Percentiles rank a stretch among this genome's conserved stretches.
Evolutionary conservation across 2,113 vertebrate species (phyloP).

Genomic region (Ochotona curzoniae): DNA sequence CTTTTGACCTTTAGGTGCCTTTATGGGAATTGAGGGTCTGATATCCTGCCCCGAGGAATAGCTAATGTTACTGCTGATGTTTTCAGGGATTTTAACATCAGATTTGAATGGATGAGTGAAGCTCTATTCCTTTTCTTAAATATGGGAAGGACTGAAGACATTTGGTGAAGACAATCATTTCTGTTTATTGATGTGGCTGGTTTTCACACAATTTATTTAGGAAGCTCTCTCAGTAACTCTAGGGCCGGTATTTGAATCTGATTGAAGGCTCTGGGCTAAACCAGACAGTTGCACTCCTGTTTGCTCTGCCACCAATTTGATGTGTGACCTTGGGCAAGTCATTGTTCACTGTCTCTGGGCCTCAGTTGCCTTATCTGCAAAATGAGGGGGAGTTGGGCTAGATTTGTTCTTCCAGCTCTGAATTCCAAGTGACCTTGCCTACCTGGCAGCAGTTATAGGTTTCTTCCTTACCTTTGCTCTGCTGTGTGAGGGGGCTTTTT

Average conservation of each 20-base stretch:
- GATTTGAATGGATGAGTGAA: conserved; percentile 58
- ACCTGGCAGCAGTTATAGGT: conserved; percentile 52
- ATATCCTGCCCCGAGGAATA: conserved; percentile 59
- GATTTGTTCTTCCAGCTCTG: conserved; percentile 63
- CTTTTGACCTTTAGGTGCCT: conserved; percentile 76
- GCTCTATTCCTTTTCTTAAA: not conserved
- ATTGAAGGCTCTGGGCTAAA: not conserved
- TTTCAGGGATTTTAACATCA: conserved; percentile 77
- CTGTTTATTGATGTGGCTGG: conserved; percentile 17
- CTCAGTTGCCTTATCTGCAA: conserved; percentile 75
- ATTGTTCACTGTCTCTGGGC: conserved; percentile 48
- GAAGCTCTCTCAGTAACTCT: conserved; percentile 9
- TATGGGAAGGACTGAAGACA: conserved; percentile 52
- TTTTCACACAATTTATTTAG: conserved; percentile 52
- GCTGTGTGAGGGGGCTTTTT: conserved; percentile 70
- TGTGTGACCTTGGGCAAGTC: conserved; percentile 65
- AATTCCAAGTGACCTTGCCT: conserved; percentile 76
- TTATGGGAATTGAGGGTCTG: conserved; percentile 71
- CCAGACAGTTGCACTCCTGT: not conserved
- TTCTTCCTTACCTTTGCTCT: conserved; percentile 53
- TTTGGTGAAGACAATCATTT: conserved; percentile 79
- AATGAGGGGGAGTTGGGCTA: conserved; percentile 66
- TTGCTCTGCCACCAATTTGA: not conserved
- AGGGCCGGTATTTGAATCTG: conserved; percentile 35
- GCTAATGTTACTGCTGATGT: conserved; percentile 57